Evolutionary conservation across 2,888 invertebrate genomes (phyloP).

Genomic region (Campopleginae sp.): DNA sequence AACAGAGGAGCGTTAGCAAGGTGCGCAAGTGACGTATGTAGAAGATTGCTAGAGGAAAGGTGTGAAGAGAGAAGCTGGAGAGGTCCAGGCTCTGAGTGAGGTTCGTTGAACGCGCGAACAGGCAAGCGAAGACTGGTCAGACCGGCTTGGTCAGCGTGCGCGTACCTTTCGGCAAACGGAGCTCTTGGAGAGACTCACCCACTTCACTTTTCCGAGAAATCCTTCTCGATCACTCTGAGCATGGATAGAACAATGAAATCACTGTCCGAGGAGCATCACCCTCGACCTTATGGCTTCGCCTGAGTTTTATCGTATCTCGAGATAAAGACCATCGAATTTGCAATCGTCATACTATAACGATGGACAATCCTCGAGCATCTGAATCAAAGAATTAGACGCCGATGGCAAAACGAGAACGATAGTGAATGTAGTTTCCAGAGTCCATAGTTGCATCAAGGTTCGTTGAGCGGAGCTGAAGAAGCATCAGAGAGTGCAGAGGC

Average conservation of each 20-base stretch:
- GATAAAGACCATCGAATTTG: conserved; percentile 11
- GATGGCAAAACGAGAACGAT: conserved; percentile 33
- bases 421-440: conserved; percentile 47
- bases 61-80: conserved; percentile 38
- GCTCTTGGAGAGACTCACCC: conserved; percentile 71
- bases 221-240: conserved; percentile 52
- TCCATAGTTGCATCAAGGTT: conserved; percentile 36
- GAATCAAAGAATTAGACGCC: conserved; percentile 46
- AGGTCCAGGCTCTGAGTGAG: conserved; percentile 58
- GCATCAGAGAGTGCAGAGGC: not conserved
- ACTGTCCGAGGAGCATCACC: conserved; percentile 58
- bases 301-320: conserved; percentile 55
- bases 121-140: conserved; percentile 76
- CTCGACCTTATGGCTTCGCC: conserved; percentile 50
- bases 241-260: conserved; percentile 73
- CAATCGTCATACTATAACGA: not conserved
- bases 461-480: conserved; percentile 32
- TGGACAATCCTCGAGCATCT: not conserved
- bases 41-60: conserved; percentile 20
- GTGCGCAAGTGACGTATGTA: conserved; percentile 9
- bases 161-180: conserved; percentile 66
- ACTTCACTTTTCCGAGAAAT: conserved; percentile 56
- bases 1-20: conserved; percentile 17
- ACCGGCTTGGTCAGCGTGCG: conserved; percentile 75
- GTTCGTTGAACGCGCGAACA: conserved; percentile 70